These are phyloP conservation scores for Drosophila percnosoma DNA, from an alignment of 2,888 invertebrate genomes.

Conservation along the genomic window DNA sequence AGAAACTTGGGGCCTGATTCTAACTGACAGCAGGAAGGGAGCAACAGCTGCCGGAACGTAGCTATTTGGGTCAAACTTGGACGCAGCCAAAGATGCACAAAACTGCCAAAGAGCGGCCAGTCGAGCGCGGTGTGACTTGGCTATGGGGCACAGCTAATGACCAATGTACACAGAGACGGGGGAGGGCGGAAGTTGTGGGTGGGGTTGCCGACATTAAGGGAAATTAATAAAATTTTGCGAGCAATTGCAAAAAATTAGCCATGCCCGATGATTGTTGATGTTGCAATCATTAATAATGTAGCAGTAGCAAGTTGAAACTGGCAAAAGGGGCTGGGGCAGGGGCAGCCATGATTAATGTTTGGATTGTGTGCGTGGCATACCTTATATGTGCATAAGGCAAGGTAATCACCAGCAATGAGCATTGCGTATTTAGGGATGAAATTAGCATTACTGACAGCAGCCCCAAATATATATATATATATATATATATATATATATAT, in stretches of 20 bases:
- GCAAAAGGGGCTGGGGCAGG: not conserved
- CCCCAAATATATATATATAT: not conserved
- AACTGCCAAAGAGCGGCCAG: slow-evolving; percentile 37
- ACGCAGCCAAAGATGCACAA: slow-evolving; percentile 43
- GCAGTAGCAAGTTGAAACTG: not conserved
- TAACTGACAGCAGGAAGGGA: slow-evolving; percentile 43
- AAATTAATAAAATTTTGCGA: slow-evolving; percentile 65
- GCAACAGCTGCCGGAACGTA: slow-evolving; percentile 56
- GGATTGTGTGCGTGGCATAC: slow-evolving; percentile 63
- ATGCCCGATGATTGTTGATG: slow-evolving; percentile 66
- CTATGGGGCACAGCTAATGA: slow-evolving; percentile 50
- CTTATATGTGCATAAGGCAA: slow-evolving; percentile 18
- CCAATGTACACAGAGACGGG: not conserved
- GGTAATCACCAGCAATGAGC: slow-evolving; percentile 41
- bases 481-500: not conserved
- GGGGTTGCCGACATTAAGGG: slow-evolving; percentile 16
- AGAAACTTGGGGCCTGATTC: slow-evolving; percentile 19
- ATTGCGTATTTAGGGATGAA: slow-evolving; percentile 6
- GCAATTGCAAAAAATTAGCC: slow-evolving; percentile 71
- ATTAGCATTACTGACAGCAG: not conserved
- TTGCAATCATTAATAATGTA: slow-evolving; percentile 63
- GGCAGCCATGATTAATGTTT: slow-evolving; percentile 61
- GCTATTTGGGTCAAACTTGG: slow-evolving; percentile 58
- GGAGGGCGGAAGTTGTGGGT: not conserved
- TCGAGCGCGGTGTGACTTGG: slow-evolving; percentile 54